Base-by-base conservation (phyloP, 2,113 vertebrate species). In the Salvator merianae region DNA sequence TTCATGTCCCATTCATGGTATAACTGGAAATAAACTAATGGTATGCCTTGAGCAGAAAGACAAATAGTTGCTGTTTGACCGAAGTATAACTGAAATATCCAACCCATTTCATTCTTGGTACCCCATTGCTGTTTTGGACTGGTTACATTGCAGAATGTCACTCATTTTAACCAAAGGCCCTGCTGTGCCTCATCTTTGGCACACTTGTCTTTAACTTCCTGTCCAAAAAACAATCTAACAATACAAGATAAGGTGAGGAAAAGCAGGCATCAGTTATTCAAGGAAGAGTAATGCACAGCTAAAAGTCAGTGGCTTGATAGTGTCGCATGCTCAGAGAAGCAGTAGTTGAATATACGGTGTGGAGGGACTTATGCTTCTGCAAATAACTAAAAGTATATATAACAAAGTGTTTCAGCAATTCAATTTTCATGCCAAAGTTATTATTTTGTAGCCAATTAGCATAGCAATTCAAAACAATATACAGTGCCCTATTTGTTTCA, bases 371-470 rank as follows among this genome's bases (percentile, higher is more conserved):
- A 36, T 36, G 26, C 6, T 36, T 2, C 34, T 80, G 40, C 20
- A 24, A 68, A 36, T 24, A 34, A 30, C 24, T 79, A 30, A 36
- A 72, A 72, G 63, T 6, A 68, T 26, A 40, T 22, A 66, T 34
- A 79, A 16, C 76, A 50, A 26, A n/a, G 50, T 68, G 8, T 87
- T 72, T 47, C 88, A 89, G 88, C 88, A 91, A 86, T 89, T 79
- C 87, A 90, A 90, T 82, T 77, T 87, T 92, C 79, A 82, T 78
- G 91, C 87, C 91, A 90, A 92, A 93, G 91, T 76, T 85, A 84
- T 90, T 91, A 84, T 92, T 70, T 84, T 66, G 69, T 36, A 79
- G 68, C 68, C 38, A 72, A 47, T n/a, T 43, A 79, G 38, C 28
- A 72, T 69, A 77, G 68, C 50, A 38, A 7, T 76, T 59, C 63